phyloP scores from a whole-genome alignment of 2,888 invertebrate species.

The Pseudoips prasinana region DNA sequence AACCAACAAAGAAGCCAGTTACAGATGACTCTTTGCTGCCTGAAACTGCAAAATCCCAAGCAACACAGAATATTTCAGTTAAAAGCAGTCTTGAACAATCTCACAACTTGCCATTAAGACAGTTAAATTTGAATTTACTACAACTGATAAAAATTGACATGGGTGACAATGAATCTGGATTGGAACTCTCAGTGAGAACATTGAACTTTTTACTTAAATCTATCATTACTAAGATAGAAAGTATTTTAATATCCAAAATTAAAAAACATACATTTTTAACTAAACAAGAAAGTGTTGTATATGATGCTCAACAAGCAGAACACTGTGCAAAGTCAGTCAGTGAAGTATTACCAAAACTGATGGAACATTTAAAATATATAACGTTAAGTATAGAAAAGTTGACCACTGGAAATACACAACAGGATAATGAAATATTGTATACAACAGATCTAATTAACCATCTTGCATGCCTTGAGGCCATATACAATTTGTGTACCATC shows the following conservation, averaged over 20 bases:
- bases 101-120: constrained; percentile 54
- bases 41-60: constrained; percentile 59
- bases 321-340: constrained; percentile 53
- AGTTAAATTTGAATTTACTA: constrained; percentile 54
- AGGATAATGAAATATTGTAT: constrained; percentile 43
- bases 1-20: constrained; percentile 41
- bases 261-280: constrained; percentile 62
- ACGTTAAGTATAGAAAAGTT: constrained; percentile 49
- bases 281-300: constrained; percentile 49
- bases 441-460: constrained; percentile 47
- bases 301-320: constrained; percentile 59
- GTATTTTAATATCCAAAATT: constrained; percentile 58
- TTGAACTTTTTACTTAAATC: constrained; percentile 58
- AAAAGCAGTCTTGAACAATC: constrained; percentile 50
- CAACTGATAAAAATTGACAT: constrained; percentile 56
- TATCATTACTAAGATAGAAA: constrained; percentile 53
- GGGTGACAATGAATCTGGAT: constrained; percentile 42
- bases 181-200: constrained; percentile 51
- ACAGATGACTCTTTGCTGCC: constrained; percentile 59
- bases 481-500: constrained; percentile 79
- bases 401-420: constrained; percentile 35
- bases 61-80: constrained; percentile 47
- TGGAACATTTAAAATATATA: constrained; percentile 53
- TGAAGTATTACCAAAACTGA: constrained; percentile 56
- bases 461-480: constrained; percentile 75